Base-by-base conservation (phyloP, 2,113 vertebrate species). In the Cyanoliseus patagonus region DNA sequence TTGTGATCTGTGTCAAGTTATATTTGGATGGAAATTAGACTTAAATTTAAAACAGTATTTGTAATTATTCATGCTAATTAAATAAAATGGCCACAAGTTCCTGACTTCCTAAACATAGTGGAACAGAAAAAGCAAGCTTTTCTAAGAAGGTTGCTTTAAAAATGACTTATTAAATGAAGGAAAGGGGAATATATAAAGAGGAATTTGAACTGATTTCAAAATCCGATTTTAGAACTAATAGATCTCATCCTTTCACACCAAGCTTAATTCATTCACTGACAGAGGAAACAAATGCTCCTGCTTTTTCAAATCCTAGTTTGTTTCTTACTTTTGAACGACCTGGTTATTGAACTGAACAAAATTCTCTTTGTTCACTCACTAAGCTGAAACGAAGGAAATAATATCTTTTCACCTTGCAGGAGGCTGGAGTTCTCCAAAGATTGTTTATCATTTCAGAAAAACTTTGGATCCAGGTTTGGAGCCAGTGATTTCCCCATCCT, bases 61-160 rank as follows among this genome's bases (percentile, higher is more conserved):
- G 88, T 92, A 96, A 96, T 97, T 97, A 96, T 88, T 96, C 46
- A n/a, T 93, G 76, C 83, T 94, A 96, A 94, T 96, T 90, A 96
- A 93, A 93, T 83, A 90, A 96, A 97, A 90, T 95, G 82, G 81
- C 90, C 88, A 17, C 70, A 91, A 90, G 78, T 77, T 88, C 30
- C 41, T 63, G 74, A 79, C 84, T 96, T 94, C 59, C 87, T 88
- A 86, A 75, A 75, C 74, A 64, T 17, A 47, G 42, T 83, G 44
- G 41, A 93, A 78, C 25, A 92, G 57, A 75, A 94, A 63, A 88
- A 53, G 11, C 33, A 90, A 90, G 83, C 27, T 73, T 90, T 89
- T 77, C 72, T 53, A 81, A 86, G 73, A 47, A 78, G 61, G 22
- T 72, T 75, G 23, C 33, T 55, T 86, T 77, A 22, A 92, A 88